Percentiles rank a stretch among this genome's conserved stretches.
These are phyloP conservation scores for Pseudorhombus dupliciocellatus DNA, from an alignment of 2,113 vertebrate species.

Conservation along the genomic window DNA sequence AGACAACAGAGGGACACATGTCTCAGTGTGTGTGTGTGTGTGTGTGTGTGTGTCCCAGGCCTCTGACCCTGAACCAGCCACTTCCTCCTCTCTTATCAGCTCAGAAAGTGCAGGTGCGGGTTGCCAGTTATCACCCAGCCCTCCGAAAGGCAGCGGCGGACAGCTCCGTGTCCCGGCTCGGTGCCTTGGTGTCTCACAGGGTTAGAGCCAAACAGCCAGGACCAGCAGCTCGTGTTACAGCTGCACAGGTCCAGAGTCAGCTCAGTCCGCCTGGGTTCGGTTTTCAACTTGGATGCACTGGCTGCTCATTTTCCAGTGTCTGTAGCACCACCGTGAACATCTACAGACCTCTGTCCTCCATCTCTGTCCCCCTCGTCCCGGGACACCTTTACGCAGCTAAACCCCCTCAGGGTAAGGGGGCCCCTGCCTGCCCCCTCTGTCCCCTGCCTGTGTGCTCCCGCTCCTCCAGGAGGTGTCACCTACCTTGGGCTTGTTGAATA, in stretches of 20 bases:
- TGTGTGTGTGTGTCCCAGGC: neutral
- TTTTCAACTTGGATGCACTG: too few species aligned
- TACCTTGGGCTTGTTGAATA: constrained; percentile 73
- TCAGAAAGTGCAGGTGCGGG: neutral
- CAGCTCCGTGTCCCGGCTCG: too few species aligned
- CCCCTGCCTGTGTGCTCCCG: too few species aligned
- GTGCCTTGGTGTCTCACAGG: too few species aligned
- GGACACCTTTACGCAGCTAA: neutral
- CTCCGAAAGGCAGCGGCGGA: constrained; percentile 35
- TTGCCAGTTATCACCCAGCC: neutral
- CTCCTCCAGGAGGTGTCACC: neutral
- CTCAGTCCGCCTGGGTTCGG: too few species aligned
- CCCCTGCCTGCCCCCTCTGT: too few species aligned
- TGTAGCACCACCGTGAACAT: too few species aligned
- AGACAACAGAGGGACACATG: neutral
- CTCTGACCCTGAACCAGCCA: neutral
- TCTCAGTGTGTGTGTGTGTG: neutral
- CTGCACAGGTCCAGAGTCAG: too few species aligned
- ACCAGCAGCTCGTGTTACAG: too few species aligned
- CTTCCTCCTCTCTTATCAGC: constrained; percentile 4
- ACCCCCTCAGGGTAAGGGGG: neutral
- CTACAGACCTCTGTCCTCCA: too few species aligned
- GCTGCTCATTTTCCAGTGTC: too few species aligned
- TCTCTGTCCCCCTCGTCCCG: neutral
- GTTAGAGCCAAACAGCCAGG: too few species aligned